A percentile compares a stretch with the other conserved stretches of the same genome.
These are phyloP conservation scores for Meandrusa payeni DNA, from an alignment of 2,888 invertebrate genomes.

Conservation along the genomic window DNA sequence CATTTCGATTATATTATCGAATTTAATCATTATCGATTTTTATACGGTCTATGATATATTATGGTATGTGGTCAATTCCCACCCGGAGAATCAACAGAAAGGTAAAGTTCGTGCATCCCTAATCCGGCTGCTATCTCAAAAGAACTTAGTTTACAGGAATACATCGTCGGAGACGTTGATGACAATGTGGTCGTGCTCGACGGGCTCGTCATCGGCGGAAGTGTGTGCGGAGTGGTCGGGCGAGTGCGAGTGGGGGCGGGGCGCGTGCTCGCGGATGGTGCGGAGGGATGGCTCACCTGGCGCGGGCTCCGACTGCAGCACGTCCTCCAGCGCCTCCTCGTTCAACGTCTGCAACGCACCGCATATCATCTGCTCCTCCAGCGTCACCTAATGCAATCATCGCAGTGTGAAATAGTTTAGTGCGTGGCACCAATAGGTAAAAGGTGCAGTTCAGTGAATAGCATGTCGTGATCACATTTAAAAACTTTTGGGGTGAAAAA, in stretches of 20 bases:
- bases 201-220: conserved; percentile 29
- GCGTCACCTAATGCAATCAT: conserved; percentile 85
- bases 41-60: no score
- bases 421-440: no score
- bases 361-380: conserved; percentile 97
- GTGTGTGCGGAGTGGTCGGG: conserved; percentile 24
- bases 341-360: conserved; percentile 95
- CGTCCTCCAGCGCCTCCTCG: conserved; percentile 96
- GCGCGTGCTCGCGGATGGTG: conserved; percentile 35
- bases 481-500: no score
- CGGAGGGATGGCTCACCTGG: conserved; percentile 71
- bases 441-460: no score
- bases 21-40: no score
- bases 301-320: conserved; percentile 85
- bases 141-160: conserved; percentile 40
- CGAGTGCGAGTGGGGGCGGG: conserved; percentile 29
- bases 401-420: no score
- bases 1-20: no score
- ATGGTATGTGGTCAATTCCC: no score
- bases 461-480: no score
- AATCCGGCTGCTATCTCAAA: no score
- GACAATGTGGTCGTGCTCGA: conserved; percentile 47
- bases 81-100: no score
- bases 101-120: no score
- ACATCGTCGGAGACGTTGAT: conserved; percentile 60